phyloP scores from a whole-genome alignment of 30 jellyfish, hydroid and myxozoan genomes.

The Pseudorhiza aurosa region DNA sequence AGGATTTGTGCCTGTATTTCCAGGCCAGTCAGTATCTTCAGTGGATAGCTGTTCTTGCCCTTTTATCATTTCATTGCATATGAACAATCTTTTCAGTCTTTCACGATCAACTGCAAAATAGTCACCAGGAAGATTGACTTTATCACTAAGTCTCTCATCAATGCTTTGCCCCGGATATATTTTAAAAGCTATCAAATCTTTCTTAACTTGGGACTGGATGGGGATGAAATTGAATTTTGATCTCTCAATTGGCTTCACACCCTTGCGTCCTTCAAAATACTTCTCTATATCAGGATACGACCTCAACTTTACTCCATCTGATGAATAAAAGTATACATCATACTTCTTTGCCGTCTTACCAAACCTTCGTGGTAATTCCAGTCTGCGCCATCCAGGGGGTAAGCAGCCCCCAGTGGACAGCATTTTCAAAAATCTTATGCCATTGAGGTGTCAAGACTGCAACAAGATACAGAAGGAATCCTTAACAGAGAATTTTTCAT shows the following conservation, averaged over 20 bases:
- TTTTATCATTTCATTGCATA: not conserved
- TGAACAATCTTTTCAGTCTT: not conserved
- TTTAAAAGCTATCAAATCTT: not conserved
- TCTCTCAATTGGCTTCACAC: slow-evolving; percentile 9
- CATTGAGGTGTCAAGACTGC: not conserved
- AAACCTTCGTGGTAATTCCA: slow-evolving; percentile 33
- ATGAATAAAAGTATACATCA: slow-evolving; percentile 63
- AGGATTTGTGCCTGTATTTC: no score
- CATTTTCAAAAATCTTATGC: slow-evolving; percentile 20
- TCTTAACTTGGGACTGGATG: slow-evolving; percentile 4
- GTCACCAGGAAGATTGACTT: not conserved
- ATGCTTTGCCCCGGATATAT: not conserved
- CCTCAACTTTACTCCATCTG: slow-evolving; percentile 63
- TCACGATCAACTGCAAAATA: not conserved
- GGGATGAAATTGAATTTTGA: slow-evolving; percentile 41
- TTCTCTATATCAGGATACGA: slow-evolving; percentile 47
- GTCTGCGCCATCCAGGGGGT: slow-evolving; percentile 75
- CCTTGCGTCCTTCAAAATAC: slow-evolving; percentile 18
- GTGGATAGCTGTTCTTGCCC: no score
- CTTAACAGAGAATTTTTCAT: no score
- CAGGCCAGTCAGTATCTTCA: no score
- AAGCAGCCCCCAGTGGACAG: slow-evolving; percentile 63
- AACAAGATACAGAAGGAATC: not conserved
- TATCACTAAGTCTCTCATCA: not conserved
- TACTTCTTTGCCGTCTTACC: slow-evolving; percentile 14